Evolutionary conservation across 1,140 invertebrate species (phyloP).

Genomic region (Drosophila busckii): DNA sequence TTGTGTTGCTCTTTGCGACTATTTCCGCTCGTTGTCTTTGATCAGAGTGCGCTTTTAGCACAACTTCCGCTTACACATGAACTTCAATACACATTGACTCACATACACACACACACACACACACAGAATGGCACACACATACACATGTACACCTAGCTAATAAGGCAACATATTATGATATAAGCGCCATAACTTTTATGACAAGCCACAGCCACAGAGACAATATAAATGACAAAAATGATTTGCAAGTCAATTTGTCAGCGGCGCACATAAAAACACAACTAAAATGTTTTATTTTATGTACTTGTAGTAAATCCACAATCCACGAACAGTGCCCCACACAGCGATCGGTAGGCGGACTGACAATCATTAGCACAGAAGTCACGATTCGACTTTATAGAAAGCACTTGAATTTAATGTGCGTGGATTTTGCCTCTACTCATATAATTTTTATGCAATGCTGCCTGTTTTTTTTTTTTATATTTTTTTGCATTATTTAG

Average conservation of each 20-base stretch:
- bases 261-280: conserved; percentile 28
- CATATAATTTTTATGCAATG: not conserved
- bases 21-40: conserved; percentile 70
- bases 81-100: too few species aligned
- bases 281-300: conserved; percentile 30
- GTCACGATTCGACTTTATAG: conserved; percentile 76
- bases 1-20: conserved; percentile 42
- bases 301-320: too few species aligned
- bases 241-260: conserved; percentile 76
- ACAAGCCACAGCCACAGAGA: conserved; percentile 13
- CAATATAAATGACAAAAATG: conserved; percentile 30
- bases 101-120: conserved; percentile 17
- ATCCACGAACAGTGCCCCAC: too few species aligned
- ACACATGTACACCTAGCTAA: not conserved
- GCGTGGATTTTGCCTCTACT: conserved; percentile 62
- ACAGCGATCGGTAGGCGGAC: too few species aligned
- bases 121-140: not conserved
- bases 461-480: not conserved
- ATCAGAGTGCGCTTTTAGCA: conserved; percentile 71
- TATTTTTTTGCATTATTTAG: conserved; percentile 63
- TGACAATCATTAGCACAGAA: conserved; percentile 70
- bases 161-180: conserved; percentile 28
- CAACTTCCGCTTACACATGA: conserved; percentile 55
- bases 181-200: conserved; percentile 30
- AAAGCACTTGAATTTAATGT: conserved; percentile 77